phyloP scores from a whole-genome alignment of 2,888 invertebrate species.

The Campopleginae sp. region DNA sequence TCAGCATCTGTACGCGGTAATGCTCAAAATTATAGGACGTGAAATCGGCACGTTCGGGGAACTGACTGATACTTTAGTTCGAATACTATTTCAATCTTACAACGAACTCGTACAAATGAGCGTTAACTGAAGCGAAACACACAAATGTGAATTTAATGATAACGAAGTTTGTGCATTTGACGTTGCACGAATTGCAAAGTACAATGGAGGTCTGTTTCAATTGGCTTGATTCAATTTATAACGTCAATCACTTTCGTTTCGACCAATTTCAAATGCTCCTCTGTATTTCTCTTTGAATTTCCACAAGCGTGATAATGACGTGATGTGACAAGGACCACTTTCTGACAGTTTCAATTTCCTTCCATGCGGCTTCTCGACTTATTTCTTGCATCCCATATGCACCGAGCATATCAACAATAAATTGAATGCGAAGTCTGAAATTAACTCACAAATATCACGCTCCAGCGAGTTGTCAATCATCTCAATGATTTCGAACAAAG shows the following conservation, averaged over 20 bases:
- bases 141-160: not conserved
- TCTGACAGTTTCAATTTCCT: conserved; percentile 45
- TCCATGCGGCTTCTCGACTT: conserved; percentile 10
- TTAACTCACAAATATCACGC: too few species aligned
- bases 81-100: too few species aligned
- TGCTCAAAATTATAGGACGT: too few species aligned
- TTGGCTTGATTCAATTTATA: conserved; percentile 38
- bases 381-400: not conserved
- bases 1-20: too few species aligned
- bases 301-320: not conserved
- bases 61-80: too few species aligned
- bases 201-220: conserved; percentile 32
- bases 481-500: too few species aligned
- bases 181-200: conserved; percentile 23
- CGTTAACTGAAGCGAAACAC: not conserved
- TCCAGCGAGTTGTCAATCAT: too few species aligned
- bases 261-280: not conserved
- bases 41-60: too few species aligned
- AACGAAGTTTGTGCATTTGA: conserved; percentile 34
- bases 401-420: not conserved
- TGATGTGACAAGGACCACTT: conserved; percentile 16
- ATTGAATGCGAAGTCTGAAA: not conserved
- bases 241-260: not conserved
- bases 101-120: conserved; percentile 4
- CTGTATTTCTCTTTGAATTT: not conserved